phyloP scores from a whole-genome alignment of 2,888 invertebrate species.

The Noctua fimbriata region DNA sequence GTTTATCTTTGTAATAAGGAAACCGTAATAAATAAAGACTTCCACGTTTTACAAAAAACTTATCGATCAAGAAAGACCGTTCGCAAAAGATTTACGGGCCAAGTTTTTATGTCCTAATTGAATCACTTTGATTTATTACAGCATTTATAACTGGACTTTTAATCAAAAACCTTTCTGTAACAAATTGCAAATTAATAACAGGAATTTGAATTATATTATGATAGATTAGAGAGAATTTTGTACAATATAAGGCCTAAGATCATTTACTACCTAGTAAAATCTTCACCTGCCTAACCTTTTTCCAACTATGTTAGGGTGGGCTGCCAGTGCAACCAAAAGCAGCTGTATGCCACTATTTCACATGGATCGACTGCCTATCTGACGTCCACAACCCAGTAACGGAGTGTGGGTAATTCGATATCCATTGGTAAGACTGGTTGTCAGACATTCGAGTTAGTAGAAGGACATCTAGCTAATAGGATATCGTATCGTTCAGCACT shows the following conservation, averaged over 20 bases:
- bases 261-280: not conserved
- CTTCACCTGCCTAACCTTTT: not conserved
- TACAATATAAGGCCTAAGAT: not conserved
- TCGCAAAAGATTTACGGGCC: slow-evolving; percentile 32
- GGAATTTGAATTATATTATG: not conserved
- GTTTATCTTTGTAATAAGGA: slow-evolving; percentile 23
- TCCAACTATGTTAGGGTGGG: not conserved
- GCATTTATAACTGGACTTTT: slow-evolving; percentile 30
- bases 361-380: not conserved
- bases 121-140: slow-evolving; percentile 52
- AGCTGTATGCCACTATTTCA: not conserved
- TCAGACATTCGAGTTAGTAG: not conserved
- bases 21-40: slow-evolving; percentile 17
- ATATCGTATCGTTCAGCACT: not conserved
- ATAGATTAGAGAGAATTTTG: not conserved
- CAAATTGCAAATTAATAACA: slow-evolving; percentile 24
- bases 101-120: slow-evolving; percentile 38
- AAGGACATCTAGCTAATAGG: not conserved
- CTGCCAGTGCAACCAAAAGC: not conserved
- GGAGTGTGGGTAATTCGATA: not conserved
- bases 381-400: not conserved
- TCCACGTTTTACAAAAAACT: slow-evolving; percentile 18
- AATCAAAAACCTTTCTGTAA: slow-evolving; percentile 37
- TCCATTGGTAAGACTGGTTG: not conserved
- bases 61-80: slow-evolving; percentile 30